phyloP scores from a whole-genome alignment of 2,797 vertebrate species.

The Spea hammondii region DNA sequence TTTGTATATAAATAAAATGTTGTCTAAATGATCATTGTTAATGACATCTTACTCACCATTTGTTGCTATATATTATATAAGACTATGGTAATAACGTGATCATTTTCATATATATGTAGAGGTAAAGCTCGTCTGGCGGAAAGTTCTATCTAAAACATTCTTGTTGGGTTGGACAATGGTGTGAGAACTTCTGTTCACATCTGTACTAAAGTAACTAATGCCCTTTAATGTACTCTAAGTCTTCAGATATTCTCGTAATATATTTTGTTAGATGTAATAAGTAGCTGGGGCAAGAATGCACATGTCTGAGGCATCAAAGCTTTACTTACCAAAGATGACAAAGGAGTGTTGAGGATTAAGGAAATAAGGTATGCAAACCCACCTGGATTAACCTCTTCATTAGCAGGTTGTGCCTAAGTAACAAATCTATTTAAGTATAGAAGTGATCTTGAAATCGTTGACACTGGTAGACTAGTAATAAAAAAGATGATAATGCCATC shows the following conservation, averaged over 20 bases:
- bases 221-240: conserved; percentile 1
- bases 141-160: too few species aligned
- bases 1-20: too few species aligned
- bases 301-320: conserved; percentile 32
- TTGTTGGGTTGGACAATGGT: conserved; percentile 51
- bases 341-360: conserved; percentile 23
- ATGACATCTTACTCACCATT: too few species aligned
- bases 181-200: neutral
- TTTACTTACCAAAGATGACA: conserved; percentile 32
- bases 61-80: too few species aligned
- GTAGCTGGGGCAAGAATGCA: conserved; percentile 13
- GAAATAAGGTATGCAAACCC: conserved; percentile 10
- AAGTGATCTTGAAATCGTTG: neutral
- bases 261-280: conserved; percentile 30
- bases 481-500: too few species aligned
- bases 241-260: conserved; percentile 1
- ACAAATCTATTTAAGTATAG: neutral
- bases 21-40: too few species aligned
- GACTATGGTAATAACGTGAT: too few species aligned
- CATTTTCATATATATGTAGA: too few species aligned
- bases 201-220: neutral
- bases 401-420: conserved; percentile 17
- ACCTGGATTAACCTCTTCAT: conserved; percentile 20
- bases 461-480: neutral
- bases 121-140: too few species aligned